phyloP scores from a whole-genome alignment of 2,113 vertebrate genomes.

The Sisor rabdophorus region DNA sequence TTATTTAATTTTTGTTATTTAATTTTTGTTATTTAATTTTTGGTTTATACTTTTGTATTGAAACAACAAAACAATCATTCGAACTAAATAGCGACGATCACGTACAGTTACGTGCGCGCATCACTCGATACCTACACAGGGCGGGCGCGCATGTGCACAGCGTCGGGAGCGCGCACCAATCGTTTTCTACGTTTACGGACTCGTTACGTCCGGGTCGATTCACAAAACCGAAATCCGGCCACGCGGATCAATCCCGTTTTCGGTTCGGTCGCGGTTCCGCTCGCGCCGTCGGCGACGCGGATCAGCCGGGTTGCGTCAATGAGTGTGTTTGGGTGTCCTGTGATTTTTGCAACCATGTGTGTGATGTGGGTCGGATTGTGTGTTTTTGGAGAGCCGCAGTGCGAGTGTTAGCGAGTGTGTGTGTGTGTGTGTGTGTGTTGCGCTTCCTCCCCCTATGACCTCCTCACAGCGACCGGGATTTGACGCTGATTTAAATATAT shows the following conservation, averaged over 20 bases:
- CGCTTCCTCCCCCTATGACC: conserved; percentile 1
- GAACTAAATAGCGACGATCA: not conserved
- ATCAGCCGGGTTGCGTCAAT: not conserved
- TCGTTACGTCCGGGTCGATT: not conserved
- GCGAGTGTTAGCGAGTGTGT: not conserved
- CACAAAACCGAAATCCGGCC: conserved; percentile 4
- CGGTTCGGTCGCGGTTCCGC: not conserved
- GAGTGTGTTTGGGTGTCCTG: not conserved
- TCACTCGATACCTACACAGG: not conserved
- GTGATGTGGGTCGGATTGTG: not conserved
- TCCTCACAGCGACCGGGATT: conserved; percentile 6
- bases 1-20: too few relatives aligned
- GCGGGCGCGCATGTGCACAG: conserved; percentile 13
- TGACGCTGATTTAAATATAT: not conserved
- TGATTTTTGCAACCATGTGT: not conserved
- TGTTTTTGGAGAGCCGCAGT: not conserved
- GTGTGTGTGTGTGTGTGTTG: not conserved
- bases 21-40: too few relatives aligned
- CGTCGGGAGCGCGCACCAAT: conserved; percentile 15
- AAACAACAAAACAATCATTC: not conserved
- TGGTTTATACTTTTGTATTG: too few relatives aligned
- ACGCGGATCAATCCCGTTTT: not conserved
- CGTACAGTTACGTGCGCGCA: not conserved
- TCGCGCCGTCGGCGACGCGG: not conserved
- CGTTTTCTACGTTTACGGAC: conserved; percentile 1